Base-by-base conservation (phyloP, 1,140 invertebrate species). In the Hirudo medicinalis region DNA sequence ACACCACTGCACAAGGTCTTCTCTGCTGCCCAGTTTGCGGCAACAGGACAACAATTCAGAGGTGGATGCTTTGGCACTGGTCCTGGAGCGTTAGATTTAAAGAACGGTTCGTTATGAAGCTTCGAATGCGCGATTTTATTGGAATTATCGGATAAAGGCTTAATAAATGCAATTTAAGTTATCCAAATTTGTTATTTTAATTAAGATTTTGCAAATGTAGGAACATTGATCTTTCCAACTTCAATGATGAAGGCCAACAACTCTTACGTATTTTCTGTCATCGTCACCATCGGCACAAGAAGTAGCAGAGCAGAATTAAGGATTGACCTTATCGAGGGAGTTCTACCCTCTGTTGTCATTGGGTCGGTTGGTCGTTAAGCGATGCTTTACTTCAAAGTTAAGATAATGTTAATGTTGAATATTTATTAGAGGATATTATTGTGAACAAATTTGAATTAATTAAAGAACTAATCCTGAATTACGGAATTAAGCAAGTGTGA, bases 1-100 rank as follows among this genome's bases (percentile, higher is more conserved):
- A 27, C 27, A 19, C 27, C 20, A 2, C 15, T 19, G 20, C 36
- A 60, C 19, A 15, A 27, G 40, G 22, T 67, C 17, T 57, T 53
- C 72, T 55, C 67, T 27, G 54, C 27, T 8, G 53, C 63, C 32
- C 72, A 69, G 32, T 49, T 69, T 19, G 67, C 49, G n/a, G 27
- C 54, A 22, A 54, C 49, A 29, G 54, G 27, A 9, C 22, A 67
- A 36, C 17, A 67, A 2, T 72, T 76, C 66, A 71, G 57, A n/a
- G 77, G 76, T 32, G 77, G 77, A 1, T 78, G 77, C 57, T 78
- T 78, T 66, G 70, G 72, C 29, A 49, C 71, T 15, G 77, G 76
- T 15, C 74, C 76, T 29, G 77, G 76, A 4, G 72, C 49, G 15
- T 69, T 76, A 9, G 49, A 74, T 69, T 15, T 68, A 36, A 29